Base-by-base conservation (phyloP, 2,113 vertebrate species). In the Oplegnathus fasciatus region DNA sequence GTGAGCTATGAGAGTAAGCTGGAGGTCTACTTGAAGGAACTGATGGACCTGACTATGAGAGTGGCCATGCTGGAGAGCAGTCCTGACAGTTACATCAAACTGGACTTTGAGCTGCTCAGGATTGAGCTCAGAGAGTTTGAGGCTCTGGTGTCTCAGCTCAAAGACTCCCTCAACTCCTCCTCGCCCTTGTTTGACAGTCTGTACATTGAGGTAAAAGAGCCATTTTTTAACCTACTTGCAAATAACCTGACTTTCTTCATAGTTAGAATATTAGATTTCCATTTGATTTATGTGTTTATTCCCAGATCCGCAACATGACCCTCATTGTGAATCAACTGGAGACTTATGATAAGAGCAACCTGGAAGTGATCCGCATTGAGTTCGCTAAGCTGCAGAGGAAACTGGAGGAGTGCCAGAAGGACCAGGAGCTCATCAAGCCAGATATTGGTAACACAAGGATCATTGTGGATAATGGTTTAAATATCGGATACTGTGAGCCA, bases 241-340 rank as follows among this genome's bases (percentile, higher is more conserved):
- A 62, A 46, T 32, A 40, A 18, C 0, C 0, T 2, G 8, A 0
- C 22, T 70, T 44, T 20, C 7, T 52, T 54, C 32, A 17, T 6
- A 5, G 1, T 37, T 9, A 2, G 1, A 60, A 22, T 50, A 10
- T 4, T 28, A 13, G 0, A 42, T 50, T 64, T 64, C 0, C 10
- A 34, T 48, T 24, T 32, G 28, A 37, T 40, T 11, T 9, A 2
- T 28, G 10, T 68, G 34, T 55, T 64, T 74, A n/a, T 32, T 65
- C 61, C 22, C 57, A 96, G 95, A 95, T 96, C 46, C 89, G n/a
- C 57, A 96, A 96, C 81, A 94, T 96, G 91, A 95, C 93, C 10
- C 81, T 91, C 44, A 94, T 94, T 32, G 95, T 95, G 57, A 94
- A 95, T 72, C 91, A 93, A 58, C 85, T 96, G 85, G 96, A 96